Evolutionary conservation across 2,888 invertebrate genomes (phyloP).

Genomic region (Drosophila histrio): DNA sequence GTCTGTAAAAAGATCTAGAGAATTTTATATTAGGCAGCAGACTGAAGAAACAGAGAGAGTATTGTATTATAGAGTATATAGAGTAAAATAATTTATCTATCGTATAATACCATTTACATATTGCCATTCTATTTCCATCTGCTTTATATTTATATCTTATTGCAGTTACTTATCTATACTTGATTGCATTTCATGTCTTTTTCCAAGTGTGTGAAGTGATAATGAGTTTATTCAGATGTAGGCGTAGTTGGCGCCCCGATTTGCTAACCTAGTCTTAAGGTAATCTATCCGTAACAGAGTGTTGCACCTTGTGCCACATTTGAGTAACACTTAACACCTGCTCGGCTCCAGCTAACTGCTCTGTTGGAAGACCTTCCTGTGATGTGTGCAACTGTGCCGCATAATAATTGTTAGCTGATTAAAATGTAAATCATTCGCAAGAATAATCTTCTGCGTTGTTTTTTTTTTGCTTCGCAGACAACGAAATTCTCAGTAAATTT

Average conservation of each 20-base stretch:
- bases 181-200: too few species aligned
- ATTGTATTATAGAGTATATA: too few species aligned
- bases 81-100: too few species aligned
- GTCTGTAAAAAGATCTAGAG: too few species aligned
- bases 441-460: neutral
- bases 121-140: too few species aligned
- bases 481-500: conserved; percentile 51
- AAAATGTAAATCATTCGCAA: conserved; percentile 64
- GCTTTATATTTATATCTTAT: too few species aligned
- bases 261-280: conserved; percentile 17
- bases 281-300: conserved; percentile 6
- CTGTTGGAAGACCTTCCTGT: conserved; percentile 19
- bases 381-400: conserved; percentile 31
- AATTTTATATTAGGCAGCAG: too few species aligned
- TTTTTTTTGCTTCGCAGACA: conserved; percentile 5
- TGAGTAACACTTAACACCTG: conserved; percentile 19
- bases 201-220: too few species aligned
- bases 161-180: too few species aligned
- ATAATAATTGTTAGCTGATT: conserved; percentile 47
- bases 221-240: neutral
- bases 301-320: conserved; percentile 41
- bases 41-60: too few species aligned
- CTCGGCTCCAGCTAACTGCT: conserved; percentile 1
- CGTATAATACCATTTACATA: too few species aligned
- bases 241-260: neutral